Conservation (phyloP, 1,140 invertebrate species). For the Zaprionus inermis region DNA sequence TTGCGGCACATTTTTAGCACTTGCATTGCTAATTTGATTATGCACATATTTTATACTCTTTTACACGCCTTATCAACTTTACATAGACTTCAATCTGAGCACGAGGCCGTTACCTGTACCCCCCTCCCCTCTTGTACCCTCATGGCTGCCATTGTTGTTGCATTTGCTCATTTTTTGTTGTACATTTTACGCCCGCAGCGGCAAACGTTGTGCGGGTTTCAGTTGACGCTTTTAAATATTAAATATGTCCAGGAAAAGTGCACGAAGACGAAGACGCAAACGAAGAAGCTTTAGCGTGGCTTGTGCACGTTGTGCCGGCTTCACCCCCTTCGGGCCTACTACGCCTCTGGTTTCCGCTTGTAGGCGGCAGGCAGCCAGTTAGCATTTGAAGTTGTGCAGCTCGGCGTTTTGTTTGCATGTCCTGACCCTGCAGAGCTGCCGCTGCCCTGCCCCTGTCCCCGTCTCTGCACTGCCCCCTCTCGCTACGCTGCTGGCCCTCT, state of each 20-base stretch:
- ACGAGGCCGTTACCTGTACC: constrained; percentile 32
- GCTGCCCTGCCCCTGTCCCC: constrained; percentile 15
- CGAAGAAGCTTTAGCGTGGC: constrained; percentile 13
- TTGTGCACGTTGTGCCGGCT: constrained; percentile 54
- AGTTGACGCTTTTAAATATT: constrained; percentile 74
- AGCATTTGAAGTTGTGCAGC: constrained; percentile 64
- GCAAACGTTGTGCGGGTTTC: constrained; percentile 10
- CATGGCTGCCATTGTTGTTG: constrained; percentile 5
- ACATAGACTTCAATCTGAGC: constrained; percentile 67
- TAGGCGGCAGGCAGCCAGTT: constrained; percentile 34
- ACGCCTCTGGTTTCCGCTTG: neutral
- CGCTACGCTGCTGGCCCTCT: constrained; percentile 10
- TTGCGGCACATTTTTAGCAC: constrained; percentile 14
- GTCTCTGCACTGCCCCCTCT: constrained; percentile 10
- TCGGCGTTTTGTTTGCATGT: constrained; percentile 46
- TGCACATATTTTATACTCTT: constrained; percentile 54
- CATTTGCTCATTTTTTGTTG: constrained; percentile 44
- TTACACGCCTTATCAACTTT: constrained; percentile 67
- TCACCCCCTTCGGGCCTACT: neutral
- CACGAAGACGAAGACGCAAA: constrained; percentile 22
- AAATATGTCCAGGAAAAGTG: constrained; percentile 46
- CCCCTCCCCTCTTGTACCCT: neutral
- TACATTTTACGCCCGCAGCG: constrained; percentile 12
- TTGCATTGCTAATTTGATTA: constrained; percentile 63
- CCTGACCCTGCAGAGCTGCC: constrained; percentile 26